Percentiles rank a stretch among this genome's conserved stretches.
Evolutionary conservation across 2,797 vertebrate genomes (phyloP).

Genomic region (Buceros bicornis): DNA sequence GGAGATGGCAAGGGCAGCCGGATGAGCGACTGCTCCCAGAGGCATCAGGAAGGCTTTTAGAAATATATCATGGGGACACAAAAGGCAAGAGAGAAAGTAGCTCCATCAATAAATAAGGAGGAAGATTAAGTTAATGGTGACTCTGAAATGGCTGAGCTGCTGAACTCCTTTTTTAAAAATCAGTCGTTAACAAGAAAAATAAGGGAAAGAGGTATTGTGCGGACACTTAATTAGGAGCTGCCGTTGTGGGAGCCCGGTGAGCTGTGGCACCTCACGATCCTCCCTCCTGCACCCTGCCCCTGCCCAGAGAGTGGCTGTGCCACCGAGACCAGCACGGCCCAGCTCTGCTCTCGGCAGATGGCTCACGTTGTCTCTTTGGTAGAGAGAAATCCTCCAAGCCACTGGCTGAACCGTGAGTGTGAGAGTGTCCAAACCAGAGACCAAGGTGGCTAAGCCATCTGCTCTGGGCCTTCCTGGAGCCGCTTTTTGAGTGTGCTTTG

Average conservation of each 20-base stretch:
- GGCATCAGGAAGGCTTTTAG: slow-evolving; percentile 68
- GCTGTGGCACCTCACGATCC: neutral
- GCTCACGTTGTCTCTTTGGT: neutral
- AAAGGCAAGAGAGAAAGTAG: slow-evolving; percentile 73
- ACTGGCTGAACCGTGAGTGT: neutral
- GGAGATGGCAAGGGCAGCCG: neutral
- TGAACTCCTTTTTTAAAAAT: slow-evolving; percentile 8
- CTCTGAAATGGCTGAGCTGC: slow-evolving; percentile 49
- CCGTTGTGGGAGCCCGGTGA: rapidly evolving
- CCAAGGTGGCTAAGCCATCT: neutral
- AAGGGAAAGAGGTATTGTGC: neutral
- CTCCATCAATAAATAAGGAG: slow-evolving; percentile 79
- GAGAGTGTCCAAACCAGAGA: neutral
- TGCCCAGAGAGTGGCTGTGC: neutral
- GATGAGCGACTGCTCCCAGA: slow-evolving; percentile 59
- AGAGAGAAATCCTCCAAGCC: neutral
- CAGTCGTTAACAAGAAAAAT: slow-evolving; percentile 19
- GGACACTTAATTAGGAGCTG: neutral
- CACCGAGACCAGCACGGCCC: neutral
- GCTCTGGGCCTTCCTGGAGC: neutral
- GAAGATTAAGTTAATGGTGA: slow-evolving; percentile 76
- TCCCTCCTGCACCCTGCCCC: neutral
- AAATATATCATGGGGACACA: slow-evolving; percentile 67
- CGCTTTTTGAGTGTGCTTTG: neutral
- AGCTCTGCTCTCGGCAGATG: neutral